phyloP scores from a whole-genome alignment of 2,888 invertebrate species.

The Drosophila longiperda region DNA sequence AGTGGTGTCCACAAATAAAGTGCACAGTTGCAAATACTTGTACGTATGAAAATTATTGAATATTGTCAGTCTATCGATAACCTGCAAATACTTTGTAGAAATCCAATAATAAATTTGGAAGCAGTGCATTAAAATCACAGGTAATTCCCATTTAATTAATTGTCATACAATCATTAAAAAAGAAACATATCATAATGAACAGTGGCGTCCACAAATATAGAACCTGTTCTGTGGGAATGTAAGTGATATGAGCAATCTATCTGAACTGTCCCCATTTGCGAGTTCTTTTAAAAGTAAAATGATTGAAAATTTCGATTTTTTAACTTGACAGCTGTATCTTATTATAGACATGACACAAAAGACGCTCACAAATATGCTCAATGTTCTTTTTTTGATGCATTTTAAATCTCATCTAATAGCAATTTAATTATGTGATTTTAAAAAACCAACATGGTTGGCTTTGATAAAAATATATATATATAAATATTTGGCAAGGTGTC shows the following conservation, averaged over 20 bases:
- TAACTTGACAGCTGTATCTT: neutral
- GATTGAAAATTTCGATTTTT: neutral
- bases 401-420: neutral
- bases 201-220: constrained; percentile 23
- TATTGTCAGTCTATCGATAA: neutral
- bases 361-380: neutral
- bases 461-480: constrained; percentile 14
- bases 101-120: neutral
- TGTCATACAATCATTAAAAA: neutral
- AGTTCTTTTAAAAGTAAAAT: neutral
- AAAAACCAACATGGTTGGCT: constrained; percentile 21
- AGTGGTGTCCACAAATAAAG: constrained; percentile 39
- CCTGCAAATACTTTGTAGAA: neutral
- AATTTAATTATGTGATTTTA: constrained; percentile 9
- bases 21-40: neutral
- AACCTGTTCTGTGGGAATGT: neutral
- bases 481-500: constrained; percentile 43
- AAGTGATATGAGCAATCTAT: neutral
- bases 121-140: neutral
- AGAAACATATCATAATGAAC: neutral
- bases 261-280: neutral
- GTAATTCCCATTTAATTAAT: neutral
- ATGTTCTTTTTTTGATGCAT: neutral
- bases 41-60: neutral
- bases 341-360: neutral